Base-by-base conservation (phyloP, 2,888 invertebrate species). In the Andrena dorsata region DNA sequence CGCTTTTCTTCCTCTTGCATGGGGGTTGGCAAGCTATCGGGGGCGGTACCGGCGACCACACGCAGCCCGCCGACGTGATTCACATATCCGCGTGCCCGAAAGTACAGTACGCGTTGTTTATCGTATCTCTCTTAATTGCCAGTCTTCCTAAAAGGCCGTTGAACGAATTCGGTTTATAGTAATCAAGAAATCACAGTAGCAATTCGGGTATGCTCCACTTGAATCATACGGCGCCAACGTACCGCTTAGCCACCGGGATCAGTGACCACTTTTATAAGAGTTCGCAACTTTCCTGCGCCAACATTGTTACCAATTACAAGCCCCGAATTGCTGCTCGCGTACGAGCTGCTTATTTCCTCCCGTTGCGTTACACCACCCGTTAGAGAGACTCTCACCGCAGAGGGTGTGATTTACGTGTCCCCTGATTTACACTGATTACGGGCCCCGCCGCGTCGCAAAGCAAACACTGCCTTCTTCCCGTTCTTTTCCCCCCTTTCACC, bases 351-450 rank as follows among this genome's bases (percentile, higher is more conserved):
- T 71, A 63, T 76, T 85, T 66, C 66, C 77, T 71, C 60, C 64
- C 35, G 66, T 77, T 77, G 76, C 68, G 80, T 78, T 82, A 84
- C 84, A 88, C 90, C 91, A 92, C 92, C 92, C 92, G 92, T 92
- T 92, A 90, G 88, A 91, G 89, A 86, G 85, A 76, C 87, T 88
- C 91, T 92, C 92, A 90, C 90, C 89, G 90, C 91, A 91, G 89
- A 86, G 91, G 90, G 91, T 91, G 92, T 93, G 93, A 93, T 93
- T 93, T 93, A 93, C 93, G 93, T 90, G 92, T 92, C 91, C 92
- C 92, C 93, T 93, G 93, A 93, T 93, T 93, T 93, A 93, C 93
- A 92, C 93, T 93, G 93, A 93, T 93, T 93, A 93, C 93, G 91
- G 91, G 90, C 90, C 91, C 90, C 90, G 90, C 88, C 89, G 90